Conservation (phyloP, 2,888 invertebrate genomes). For the Pachydiplax longipennis region DNA sequence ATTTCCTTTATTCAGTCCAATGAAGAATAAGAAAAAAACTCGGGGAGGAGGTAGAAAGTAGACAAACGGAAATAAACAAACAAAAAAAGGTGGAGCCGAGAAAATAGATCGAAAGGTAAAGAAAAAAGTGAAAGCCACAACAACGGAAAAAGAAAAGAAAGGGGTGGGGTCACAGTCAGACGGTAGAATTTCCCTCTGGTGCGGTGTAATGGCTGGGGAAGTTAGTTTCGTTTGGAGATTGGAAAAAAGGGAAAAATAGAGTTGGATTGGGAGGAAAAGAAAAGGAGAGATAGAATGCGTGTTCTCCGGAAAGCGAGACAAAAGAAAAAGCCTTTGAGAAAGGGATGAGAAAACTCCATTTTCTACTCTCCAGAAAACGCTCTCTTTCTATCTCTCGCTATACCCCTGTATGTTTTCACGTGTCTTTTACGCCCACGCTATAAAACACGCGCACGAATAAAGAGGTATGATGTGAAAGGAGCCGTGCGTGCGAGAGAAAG, state of each 20-base stretch:
- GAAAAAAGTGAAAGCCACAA: neutral
- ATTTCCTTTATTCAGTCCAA: too few species aligned
- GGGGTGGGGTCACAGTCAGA: neutral
- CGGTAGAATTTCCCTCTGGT: neutral
- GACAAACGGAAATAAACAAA: neutral
- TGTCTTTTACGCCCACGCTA: neutral
- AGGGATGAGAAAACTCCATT: neutral
- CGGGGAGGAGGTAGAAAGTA: neutral
- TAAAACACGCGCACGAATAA: neutral
- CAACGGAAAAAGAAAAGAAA: neutral
- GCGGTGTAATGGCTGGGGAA: neutral
- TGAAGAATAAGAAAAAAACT: neutral
- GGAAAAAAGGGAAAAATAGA: neutral
- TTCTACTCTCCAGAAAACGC: neutral
- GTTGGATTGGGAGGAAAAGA: neutral
- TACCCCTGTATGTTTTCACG: neutral
- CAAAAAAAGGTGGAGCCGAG: neutral
- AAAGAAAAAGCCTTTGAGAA: neutral
- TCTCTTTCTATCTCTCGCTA: neutral
- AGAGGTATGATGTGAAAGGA: neutral
- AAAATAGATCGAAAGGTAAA: neutral
- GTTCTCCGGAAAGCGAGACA: neutral
- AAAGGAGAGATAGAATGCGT: neutral
- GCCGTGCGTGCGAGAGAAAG: neutral
- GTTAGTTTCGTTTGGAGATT: neutral